Base-by-base conservation (phyloP, 2,113 vertebrate species). In the Plestiodon gilberti region DNA sequence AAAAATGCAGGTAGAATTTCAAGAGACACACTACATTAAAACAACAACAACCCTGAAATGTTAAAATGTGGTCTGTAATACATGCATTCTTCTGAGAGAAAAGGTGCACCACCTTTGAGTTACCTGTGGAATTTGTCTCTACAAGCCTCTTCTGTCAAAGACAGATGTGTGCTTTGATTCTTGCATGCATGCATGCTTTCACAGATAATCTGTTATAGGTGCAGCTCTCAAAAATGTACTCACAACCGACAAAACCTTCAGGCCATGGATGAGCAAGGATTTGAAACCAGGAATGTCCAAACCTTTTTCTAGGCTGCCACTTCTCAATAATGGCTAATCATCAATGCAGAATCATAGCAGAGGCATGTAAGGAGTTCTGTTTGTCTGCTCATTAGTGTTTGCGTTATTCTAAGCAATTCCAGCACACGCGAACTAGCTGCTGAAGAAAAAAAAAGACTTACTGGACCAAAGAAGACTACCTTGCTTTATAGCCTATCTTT, bases 401-500 rank as follows among this genome's bases (percentile, higher is more conserved):
- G 52, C 23, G 25, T 28, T 75, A 75, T 52, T 75, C 17, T 65
- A 30, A 38, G 35, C 23, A 13, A 22, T 28, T 64, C 48, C 69
- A 75, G 74, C 22, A 74, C 23, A 74, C 52, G 40, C 43, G 52
- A 23, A 52, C 30, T 55, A 64, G 38, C 35, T 38, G 59, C 40
- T 55, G 18, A 30, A 64, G 74, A 57, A 67, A 64, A 81, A 57
- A 67, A 75, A 78, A 7, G 57, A 70, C 71, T 82, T 35, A 38
- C 28, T 67, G 71, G 86, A 92, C 79, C 9, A 62, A 78, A 65
- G 13, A 89, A 0, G 38, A 86, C 17, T n/a, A n/a, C n/a, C n/a
- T n/a, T n/a, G n/a, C 13, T 81, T 89, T 86, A 64, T 23, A 69
- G 70, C 87, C 78, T 4, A 81, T 76, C 82, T 86, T 75, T 75